Evolutionary conservation across 2,888 invertebrate species (phyloP).

Genomic region (Polydesmus complanatus): DNA sequence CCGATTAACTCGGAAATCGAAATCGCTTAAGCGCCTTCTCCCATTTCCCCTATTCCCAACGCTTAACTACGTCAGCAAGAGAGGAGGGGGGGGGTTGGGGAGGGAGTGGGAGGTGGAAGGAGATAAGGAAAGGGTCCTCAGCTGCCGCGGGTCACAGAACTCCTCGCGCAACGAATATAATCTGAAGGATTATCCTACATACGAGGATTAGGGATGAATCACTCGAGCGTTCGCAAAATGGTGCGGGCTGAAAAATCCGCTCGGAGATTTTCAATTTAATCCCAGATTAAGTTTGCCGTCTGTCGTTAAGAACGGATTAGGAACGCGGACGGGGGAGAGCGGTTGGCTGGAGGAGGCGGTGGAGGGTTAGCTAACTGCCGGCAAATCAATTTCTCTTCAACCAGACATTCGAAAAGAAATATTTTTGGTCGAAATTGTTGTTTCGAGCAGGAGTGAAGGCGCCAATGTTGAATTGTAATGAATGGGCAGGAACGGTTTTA

Average conservation of each 20-base stretch:
- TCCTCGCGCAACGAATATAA: neutral
- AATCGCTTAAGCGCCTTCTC: no score
- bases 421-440: no score
- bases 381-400: no score
- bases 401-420: no score
- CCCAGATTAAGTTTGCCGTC: constrained; percentile 8
- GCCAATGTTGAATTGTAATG: no score
- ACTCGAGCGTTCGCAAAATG: constrained; percentile 1
- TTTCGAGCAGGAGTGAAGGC: no score
- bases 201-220: constrained; percentile 1
- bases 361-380: no score
- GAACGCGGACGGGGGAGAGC: neutral
- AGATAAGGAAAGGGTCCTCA: neutral
- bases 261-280: constrained; percentile 5
- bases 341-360: no score
- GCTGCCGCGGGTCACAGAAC: neutral
- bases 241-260: neutral
- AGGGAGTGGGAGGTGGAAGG: neutral
- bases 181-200: constrained; percentile 4
- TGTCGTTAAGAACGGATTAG: constrained; percentile 7
- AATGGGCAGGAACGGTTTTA: no score
- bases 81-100: neutral
- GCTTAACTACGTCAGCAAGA: no score
- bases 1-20: no score
- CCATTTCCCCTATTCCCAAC: no score